Conservation (phyloP, 2,113 vertebrate genomes). For the Cairina moschata region DNA sequence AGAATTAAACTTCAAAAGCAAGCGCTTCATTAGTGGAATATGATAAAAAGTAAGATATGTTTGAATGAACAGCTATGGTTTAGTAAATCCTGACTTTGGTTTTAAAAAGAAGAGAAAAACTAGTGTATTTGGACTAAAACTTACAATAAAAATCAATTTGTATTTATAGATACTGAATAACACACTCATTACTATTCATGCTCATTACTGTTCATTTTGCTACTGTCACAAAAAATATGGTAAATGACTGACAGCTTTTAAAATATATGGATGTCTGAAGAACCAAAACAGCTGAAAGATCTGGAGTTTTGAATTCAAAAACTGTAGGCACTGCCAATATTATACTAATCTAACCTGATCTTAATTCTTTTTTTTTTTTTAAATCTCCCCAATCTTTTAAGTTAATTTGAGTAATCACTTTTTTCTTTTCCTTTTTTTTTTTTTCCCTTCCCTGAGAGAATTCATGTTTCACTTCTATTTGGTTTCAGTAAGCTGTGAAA, state of each 20-base stretch:
- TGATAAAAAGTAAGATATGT: background rate
- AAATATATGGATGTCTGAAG: conserved; percentile 56
- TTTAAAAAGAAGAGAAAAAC: background rate
- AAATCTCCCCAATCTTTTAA: background rate
- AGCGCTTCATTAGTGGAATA: background rate
- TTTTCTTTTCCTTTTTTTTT: background rate
- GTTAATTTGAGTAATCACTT: background rate
- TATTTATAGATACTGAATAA: conserved; percentile 62
- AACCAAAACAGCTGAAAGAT: conserved; percentile 45
- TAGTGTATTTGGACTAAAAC: background rate
- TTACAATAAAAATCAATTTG: conserved; percentile 2
- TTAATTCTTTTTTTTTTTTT: background rate
- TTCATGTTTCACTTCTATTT: background rate
- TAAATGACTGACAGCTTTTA: conserved; percentile 56
- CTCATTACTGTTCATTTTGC: conserved; percentile 52
- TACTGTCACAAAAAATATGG: conserved; percentile 46
- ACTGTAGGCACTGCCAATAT: background rate
- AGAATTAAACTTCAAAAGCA: conserved; percentile 40
- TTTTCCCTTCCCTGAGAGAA: background rate
- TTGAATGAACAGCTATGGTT: background rate
- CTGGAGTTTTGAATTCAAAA: background rate
- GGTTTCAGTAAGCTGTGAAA: conserved; percentile 5
- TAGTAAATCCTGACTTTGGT: conserved; percentile 9
- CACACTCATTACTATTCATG: conserved; percentile 55
- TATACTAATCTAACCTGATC: background rate